Evolutionary conservation across 1,140 invertebrate genomes (phyloP).

Genomic region (Trichoplusia ni): DNA sequence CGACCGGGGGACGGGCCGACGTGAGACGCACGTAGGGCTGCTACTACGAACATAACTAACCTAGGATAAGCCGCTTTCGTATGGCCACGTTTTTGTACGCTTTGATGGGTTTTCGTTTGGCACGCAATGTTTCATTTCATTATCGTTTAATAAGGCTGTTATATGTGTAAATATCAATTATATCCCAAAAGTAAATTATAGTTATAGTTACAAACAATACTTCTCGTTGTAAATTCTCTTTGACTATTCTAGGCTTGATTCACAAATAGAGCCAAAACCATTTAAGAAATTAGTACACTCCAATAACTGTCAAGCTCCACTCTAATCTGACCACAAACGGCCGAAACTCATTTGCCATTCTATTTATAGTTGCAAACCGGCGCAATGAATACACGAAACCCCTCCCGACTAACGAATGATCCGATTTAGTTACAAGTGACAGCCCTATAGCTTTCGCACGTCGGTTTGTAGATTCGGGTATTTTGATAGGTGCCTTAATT

Average conservation of each 20-base stretch:
- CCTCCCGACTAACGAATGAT: slow-evolving; percentile 1
- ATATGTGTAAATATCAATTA: no score
- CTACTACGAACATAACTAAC: slow-evolving; percentile 29
- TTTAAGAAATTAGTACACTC: neutral
- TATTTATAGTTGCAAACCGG: neutral
- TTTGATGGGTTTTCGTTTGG: neutral
- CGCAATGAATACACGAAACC: neutral
- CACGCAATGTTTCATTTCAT: neutral
- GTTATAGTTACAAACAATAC: no score
- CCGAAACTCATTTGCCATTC: neutral
- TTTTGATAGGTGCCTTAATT: slow-evolving; percentile 12
- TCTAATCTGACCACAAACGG: neutral
- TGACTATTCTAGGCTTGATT: no score
- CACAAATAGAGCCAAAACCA: neutral
- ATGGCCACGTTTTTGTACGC: slow-evolving; percentile 37
- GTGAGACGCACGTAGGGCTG: slow-evolving; percentile 36
- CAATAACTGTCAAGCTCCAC: neutral
- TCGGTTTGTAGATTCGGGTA: neutral
- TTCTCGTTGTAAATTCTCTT: no score
- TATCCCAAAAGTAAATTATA: no score
- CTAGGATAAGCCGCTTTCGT: slow-evolving; percentile 23
- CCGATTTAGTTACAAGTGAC: neutral
- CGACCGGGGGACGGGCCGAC: slow-evolving; percentile 48
- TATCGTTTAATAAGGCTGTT: neutral
- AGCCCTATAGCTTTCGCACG: neutral